Base-by-base conservation (phyloP, 2,113 vertebrate species). In the Halcyon malimbica region DNA sequence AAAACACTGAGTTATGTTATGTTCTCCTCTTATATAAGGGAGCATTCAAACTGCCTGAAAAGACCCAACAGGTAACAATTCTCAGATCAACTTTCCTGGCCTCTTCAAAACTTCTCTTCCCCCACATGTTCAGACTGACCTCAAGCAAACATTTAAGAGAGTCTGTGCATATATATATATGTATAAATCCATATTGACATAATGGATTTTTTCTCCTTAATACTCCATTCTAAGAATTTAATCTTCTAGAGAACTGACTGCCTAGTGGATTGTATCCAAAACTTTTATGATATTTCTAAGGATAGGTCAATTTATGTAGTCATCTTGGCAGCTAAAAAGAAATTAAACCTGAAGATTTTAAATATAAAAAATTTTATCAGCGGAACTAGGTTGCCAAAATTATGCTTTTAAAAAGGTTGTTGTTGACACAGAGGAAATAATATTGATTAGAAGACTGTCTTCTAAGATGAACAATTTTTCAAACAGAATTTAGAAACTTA, bases 401-500 rank as follows among this genome's bases (percentile, higher is more conserved):
- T 17, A 89, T 42, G 67, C 26, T 94, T 97, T 88, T 92, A 60
- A 90, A 95, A 93, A 92, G 24, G 26, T 37, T 95, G 48, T 41
- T 90, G 54, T 93, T 97, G 84, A 96, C 57, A 93, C 59, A 83
- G 54, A n/a, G 54, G 91, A 94, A 88, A 88, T 91, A 96, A 93
- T 87, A 97, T 53, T 94, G 83, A 92, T 97, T 54, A 97, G 94
- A 97, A 97, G 96, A 97, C 92, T 95, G 87, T 90, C 65, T 96
- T 98, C 91, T 93, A 97, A 96, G 78, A 44, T 81, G 92, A 97
- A 97, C 74, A 97, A 44, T 89, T 97, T 95, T 97, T 95, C 94
- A 98, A 97, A 97, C 87, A 97, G 96, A 97, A 98, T 97, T 97
- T 96, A 97, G 93, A 96, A 97, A 98, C 96, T 97, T 98, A 97